Percentiles rank a stretch among this genome's conserved stretches.
Evolutionary conservation across 2,113 vertebrate species (phyloP).

Genomic region (Bothrops jararaca): DNA sequence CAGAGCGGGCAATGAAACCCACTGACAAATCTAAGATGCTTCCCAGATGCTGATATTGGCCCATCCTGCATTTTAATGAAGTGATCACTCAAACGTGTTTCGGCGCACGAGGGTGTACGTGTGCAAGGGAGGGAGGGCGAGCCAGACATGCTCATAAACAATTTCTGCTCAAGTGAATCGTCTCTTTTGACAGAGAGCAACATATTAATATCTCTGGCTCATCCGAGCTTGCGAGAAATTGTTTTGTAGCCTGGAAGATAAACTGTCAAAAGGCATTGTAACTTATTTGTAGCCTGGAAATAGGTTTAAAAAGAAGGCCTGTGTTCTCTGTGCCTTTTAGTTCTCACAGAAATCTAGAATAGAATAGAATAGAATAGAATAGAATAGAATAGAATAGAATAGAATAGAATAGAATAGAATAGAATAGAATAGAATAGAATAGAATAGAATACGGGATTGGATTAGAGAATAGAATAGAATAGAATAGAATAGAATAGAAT

Average conservation of each 20-base stretch:
- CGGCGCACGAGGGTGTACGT: rapidly evolving
- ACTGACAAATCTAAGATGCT: constrained; percentile 15
- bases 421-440: no score
- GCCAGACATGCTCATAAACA: not conserved
- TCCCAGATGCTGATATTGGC: not conserved
- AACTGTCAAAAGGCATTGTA: no score
- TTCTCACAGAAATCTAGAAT: not conserved
- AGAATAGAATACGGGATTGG: no score
- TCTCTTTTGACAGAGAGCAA: not conserved
- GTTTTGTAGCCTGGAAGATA: not conserved
- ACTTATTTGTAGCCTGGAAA: not conserved
- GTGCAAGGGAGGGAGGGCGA: not conserved
- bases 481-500: no score
- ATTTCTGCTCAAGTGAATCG: constrained; percentile 23
- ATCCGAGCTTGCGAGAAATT: not conserved
- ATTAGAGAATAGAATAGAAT: no score
- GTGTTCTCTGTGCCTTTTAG: not conserved
- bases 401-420: no score
- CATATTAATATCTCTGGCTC: not conserved
- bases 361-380: no score
- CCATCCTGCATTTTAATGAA: constrained; percentile 31
- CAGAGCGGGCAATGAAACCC: not conserved
- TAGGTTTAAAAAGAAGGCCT: not conserved
- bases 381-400: no score
- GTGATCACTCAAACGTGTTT: constrained; percentile 34